A percentile compares a stretch with the other conserved stretches of the same genome.
These are phyloP conservation scores for Sibirionetta formosa DNA, from an alignment of 2,797 vertebrate genomes.

Conservation along the genomic window DNA sequence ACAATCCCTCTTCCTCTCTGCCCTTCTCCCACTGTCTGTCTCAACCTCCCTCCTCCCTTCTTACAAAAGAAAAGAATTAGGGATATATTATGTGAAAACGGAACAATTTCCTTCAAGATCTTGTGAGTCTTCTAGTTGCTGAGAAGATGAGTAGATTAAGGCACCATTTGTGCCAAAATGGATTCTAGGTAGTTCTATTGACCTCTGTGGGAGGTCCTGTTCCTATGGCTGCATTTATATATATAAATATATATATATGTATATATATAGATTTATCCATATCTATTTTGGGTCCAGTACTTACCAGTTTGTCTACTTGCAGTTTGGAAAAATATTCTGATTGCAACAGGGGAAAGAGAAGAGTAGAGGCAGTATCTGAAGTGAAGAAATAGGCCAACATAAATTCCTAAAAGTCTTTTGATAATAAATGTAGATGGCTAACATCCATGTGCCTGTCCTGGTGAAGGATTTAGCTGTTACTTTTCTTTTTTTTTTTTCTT, in stretches of 20 bases:
- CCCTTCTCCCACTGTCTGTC: not conserved
- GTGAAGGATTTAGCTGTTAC: not conserved
- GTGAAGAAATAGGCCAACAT: not conserved
- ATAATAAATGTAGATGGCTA: not conserved
- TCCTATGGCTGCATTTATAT: no score
- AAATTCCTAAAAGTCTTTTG: not conserved
- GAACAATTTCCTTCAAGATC: not conserved
- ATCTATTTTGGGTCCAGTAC: not conserved
- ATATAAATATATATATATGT: no score
- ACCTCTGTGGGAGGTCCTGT: not conserved
- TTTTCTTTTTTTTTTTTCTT: conserved; percentile 3
- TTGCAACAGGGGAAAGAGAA: not conserved
- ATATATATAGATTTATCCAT: not conserved
- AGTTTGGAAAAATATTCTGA: not conserved
- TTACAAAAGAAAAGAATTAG: not conserved
- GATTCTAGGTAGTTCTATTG: not conserved
- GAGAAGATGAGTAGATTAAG: not conserved
- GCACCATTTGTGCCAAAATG: not conserved
- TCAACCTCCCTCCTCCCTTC: rapidly evolving
- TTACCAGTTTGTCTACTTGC: not conserved
- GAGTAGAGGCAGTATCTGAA: not conserved
- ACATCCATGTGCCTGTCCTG: not conserved
- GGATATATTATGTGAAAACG: not conserved
- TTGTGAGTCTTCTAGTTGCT: not conserved
- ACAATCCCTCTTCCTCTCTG: not conserved